A percentile compares a stretch with the other conserved stretches of the same genome.
Conservation (phyloP, 2,888 invertebrate genomes). For the Chrysina gloriosa region DNA sequence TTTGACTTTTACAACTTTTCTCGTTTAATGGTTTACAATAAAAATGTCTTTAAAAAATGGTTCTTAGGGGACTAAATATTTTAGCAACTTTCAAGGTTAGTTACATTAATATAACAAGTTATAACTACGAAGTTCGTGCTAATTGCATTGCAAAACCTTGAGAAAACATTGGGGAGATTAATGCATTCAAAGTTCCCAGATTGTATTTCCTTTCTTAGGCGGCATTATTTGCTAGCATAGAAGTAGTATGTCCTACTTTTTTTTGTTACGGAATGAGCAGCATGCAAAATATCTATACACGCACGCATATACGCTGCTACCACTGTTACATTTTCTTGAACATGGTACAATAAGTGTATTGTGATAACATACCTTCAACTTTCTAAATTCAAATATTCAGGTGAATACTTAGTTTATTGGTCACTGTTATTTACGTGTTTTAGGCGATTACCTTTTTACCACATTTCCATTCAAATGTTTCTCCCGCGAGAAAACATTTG, state of each 20-base stretch:
- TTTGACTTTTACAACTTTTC: too few species aligned
- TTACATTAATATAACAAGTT: conserved; percentile 11
- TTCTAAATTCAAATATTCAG: conserved; percentile 1
- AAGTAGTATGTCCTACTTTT: conserved; percentile 9
- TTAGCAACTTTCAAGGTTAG: conserved; percentile 10
- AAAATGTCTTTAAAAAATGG: not conserved
- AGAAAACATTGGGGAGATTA: conserved; percentile 27
- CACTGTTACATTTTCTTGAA: not conserved
- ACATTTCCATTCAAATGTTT: not conserved
- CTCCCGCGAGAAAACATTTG: not conserved
- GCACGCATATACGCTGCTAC: too few species aligned
- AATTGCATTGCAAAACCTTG: conserved; percentile 34
- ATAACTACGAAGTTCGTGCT: conserved; percentile 21
- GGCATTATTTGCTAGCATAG: not conserved
- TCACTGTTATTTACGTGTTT: not conserved
- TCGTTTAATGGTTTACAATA: too few species aligned
- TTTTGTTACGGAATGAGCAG: not conserved
- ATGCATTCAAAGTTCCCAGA: conserved; percentile 35
- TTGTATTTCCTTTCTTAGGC: conserved; percentile 19
- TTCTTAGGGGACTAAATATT: not conserved
- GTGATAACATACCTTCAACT: not conserved
- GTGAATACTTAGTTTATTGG: not conserved
- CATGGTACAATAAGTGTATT: not conserved
- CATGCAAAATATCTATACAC: not conserved
- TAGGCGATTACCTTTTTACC: not conserved